A percentile compares a stretch with the other conserved stretches of the same genome.
Conservation (phyloP, 2,888 invertebrate genomes). For the Rhamphomyia laevipes region DNA sequence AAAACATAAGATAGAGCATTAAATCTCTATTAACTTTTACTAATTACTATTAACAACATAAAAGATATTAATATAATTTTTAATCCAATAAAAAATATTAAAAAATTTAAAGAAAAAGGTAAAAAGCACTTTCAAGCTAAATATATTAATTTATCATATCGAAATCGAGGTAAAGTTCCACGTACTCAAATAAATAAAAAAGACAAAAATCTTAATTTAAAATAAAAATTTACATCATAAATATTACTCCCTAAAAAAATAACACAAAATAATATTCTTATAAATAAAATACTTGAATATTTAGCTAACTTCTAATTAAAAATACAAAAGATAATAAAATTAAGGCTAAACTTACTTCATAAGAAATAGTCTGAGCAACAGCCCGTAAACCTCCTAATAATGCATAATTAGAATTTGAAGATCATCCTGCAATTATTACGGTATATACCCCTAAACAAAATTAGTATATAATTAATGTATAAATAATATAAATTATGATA, state of each 20-base stretch:
- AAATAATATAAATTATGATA: too few species aligned
- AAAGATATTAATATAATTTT: conserved; percentile 37
- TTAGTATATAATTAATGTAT: too few species aligned
- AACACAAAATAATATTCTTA: conserved; percentile 47
- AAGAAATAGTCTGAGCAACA: too few species aligned
- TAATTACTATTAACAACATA: conserved; percentile 36
- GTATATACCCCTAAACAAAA: too few species aligned
- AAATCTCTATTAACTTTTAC: conserved; percentile 48
- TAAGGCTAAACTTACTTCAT: too few species aligned
- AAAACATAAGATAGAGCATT: conserved; percentile 52
- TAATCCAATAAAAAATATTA: conserved; percentile 46
- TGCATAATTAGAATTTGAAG: too few species aligned
- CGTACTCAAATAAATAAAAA: conserved; percentile 56
- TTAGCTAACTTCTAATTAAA: too few species aligned
- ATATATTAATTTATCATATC: conserved; percentile 63
- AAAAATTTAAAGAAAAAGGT: conserved; percentile 49
- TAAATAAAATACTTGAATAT: conserved; percentile 58
- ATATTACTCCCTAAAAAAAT: conserved; percentile 46
- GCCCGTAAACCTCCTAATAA: too few species aligned
- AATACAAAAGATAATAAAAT: too few species aligned
- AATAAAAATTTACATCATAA: conserved; percentile 41
- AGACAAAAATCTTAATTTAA: conserved; percentile 44
- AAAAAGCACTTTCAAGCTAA: conserved; percentile 55
- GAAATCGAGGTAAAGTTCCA: conserved; percentile 55
- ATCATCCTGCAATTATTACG: too few species aligned